Evolutionary conservation across 2,888 invertebrate species (phyloP), one percentile per base, ranked within the genome.

Genomic region (Sinotaia quadrata): DNA sequence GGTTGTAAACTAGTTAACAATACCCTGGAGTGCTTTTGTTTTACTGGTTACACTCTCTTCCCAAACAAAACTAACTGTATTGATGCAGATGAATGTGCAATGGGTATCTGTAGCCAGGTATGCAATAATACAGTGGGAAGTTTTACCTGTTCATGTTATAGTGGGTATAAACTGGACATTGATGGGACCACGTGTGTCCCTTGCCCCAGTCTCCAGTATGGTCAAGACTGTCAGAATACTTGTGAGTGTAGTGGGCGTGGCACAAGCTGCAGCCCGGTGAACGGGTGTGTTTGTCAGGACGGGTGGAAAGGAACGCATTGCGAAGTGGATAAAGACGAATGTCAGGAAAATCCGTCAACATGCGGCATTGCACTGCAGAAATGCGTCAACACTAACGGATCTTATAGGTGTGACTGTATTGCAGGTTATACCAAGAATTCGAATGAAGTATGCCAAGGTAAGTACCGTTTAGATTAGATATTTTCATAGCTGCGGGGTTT

Each of bases 321-420:
- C 27, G 44, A 59, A 47, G 15, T 2, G 15, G 59, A 59, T 18
- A n/a, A 31, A 37, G 10, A 59, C 18, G 59, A 59, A 31, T 59
- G 59, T 36, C 21, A n/a, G n/a, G 31, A 29, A 44, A 29, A 27
- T 15, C 59, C 44, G n/a, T 24, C 4, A 10, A 59, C 21, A 2
- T 59, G 59, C 29, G 8, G 44, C 27, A n/a, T 15, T 18, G 31
- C 2, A 1, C 27, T 37, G n/a, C 18, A 59, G 44, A 15, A 8
- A 8, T 59, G 59, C 29, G 12, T 59, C 44, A 44, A 59, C 59
- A 59, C 59, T 0, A 27, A 59, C 8, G 59, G 59, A 10, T 59
- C 59, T 18, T 59, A 59, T 21, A 36, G 59, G 37, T 59, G 59
- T 29, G 29, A 44, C 44, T 59, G 59, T 31, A 29, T 41, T n/a